Evolutionary conservation across 2,113 vertebrate species (phyloP).

Genomic region (Turdus rufiventris): DNA sequence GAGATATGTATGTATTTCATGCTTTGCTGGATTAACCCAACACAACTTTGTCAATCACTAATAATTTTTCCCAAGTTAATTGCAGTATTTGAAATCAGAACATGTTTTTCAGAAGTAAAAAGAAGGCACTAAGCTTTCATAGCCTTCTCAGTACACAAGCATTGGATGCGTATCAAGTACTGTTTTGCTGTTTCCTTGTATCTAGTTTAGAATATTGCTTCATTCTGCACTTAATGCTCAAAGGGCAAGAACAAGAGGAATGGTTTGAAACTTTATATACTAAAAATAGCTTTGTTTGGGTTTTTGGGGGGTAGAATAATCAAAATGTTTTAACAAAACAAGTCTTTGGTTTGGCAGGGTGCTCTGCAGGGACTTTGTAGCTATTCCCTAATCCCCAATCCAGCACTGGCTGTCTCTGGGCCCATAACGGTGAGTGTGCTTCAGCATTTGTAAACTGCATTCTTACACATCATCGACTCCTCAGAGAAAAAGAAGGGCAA

Average conservation of each 20-base stretch:
- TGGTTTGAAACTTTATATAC: not conserved
- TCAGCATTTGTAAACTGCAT: not conserved
- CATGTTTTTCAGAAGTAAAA: not conserved
- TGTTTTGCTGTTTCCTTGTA: conserved; percentile 22
- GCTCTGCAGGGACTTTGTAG: not conserved
- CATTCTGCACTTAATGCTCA: not conserved
- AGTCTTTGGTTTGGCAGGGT: not conserved
- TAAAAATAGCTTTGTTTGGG: conserved; percentile 46
- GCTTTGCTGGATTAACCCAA: not conserved
- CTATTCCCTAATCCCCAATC: not conserved
- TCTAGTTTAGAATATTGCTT: conserved; percentile 3
- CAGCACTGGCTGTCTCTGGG: not conserved
- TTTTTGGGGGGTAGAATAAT: not conserved
- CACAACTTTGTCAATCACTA: not conserved
- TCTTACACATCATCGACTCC: not conserved
- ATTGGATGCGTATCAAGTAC: not conserved
- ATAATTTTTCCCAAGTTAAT: not conserved
- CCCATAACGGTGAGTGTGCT: not conserved
- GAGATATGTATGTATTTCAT: rapidly evolving
- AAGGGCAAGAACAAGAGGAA: not conserved
- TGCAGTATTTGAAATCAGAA: not conserved
- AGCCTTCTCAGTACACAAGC: not conserved
- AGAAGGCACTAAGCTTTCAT: not conserved
- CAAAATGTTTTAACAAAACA: conserved; percentile 18
- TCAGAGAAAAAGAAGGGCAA: not conserved